A percentile compares a stretch with the other conserved stretches of the same genome.
Conservation (phyloP, 2,113 vertebrate species). For the Tursiops truncatus region DNA sequence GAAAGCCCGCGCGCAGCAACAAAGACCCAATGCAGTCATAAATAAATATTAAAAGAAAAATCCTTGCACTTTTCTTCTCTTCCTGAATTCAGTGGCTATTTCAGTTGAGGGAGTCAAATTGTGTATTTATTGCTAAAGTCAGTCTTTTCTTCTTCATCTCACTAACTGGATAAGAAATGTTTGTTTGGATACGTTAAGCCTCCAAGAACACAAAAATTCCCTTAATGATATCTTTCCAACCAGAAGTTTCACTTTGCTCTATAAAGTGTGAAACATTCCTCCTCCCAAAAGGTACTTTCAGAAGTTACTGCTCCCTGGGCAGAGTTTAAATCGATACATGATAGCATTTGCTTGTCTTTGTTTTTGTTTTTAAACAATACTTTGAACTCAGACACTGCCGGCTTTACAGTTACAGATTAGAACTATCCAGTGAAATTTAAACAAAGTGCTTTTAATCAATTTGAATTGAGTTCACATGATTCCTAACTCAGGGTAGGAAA, state of each 20-base stretch:
- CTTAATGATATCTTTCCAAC: neutral
- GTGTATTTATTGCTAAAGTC: neutral
- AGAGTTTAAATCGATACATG: neutral
- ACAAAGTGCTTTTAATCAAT: neutral
- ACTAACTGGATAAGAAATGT: neutral
- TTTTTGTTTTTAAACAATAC: neutral
- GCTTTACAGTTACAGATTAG: neutral
- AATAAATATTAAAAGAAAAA: neutral
- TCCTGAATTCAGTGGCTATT: neutral
- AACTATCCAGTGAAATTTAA: slow-evolving; percentile 11
- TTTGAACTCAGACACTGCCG: neutral
- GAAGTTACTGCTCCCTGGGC: neutral
- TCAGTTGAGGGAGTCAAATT: neutral
- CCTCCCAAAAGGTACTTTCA: neutral
- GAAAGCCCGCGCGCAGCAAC: rapidly evolving
- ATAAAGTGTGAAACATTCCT: neutral
- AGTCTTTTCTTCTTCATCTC: neutral
- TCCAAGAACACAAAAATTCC: neutral
- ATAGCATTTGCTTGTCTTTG: neutral
- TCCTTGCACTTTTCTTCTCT: neutral
- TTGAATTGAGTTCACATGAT: slow-evolving; percentile 3
- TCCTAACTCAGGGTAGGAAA: neutral
- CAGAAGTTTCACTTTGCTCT: neutral
- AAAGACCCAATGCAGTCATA: too few relatives aligned
- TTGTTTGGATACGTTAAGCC: neutral